A percentile compares a stretch with the other conserved stretches of the same genome.
phyloP scores from a whole-genome alignment of 2,113 vertebrate species.

The Riparia riparia region DNA sequence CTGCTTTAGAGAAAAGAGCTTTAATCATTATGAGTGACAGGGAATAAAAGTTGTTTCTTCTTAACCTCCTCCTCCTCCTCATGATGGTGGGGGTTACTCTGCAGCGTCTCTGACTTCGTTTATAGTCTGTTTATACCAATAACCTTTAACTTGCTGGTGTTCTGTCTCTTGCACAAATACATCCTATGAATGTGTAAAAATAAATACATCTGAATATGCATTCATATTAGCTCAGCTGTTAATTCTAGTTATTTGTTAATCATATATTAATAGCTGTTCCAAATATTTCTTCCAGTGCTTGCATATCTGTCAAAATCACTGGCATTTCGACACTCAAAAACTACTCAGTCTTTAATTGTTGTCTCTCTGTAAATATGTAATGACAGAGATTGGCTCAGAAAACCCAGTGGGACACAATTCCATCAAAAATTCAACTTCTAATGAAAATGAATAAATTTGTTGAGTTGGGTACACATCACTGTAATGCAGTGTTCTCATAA shows the following conservation, averaged over 20 bases:
- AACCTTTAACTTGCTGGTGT: not conserved
- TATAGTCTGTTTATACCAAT: not conserved
- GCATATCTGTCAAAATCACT: not conserved
- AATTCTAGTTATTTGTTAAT: not conserved
- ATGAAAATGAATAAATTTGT: not conserved
- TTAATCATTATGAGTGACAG: conserved; percentile 43
- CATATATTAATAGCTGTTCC: not conserved
- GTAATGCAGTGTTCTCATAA: not conserved
- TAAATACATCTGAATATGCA: not conserved
- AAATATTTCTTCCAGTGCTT: not conserved
- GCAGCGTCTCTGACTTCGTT: rapidly evolving
- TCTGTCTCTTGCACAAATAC: not conserved
- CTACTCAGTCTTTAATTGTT: not conserved
- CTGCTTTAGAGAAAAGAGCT: conserved; percentile 19
- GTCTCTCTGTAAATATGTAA: not conserved
- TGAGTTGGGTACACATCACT: not conserved
- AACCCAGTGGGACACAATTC: not conserved
- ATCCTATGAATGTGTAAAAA: not conserved
- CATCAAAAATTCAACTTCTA: not conserved
- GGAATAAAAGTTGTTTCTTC: not conserved
- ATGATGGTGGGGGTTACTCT: not conserved
- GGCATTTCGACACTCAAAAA: not conserved
- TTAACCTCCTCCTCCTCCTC: not conserved
- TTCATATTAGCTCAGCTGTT: not conserved
- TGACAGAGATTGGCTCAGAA: not conserved